These are phyloP conservation scores for Porites evermanni DNA, from an alignment of 92 coral and sea anemone species.

Conservation along the genomic window DNA sequence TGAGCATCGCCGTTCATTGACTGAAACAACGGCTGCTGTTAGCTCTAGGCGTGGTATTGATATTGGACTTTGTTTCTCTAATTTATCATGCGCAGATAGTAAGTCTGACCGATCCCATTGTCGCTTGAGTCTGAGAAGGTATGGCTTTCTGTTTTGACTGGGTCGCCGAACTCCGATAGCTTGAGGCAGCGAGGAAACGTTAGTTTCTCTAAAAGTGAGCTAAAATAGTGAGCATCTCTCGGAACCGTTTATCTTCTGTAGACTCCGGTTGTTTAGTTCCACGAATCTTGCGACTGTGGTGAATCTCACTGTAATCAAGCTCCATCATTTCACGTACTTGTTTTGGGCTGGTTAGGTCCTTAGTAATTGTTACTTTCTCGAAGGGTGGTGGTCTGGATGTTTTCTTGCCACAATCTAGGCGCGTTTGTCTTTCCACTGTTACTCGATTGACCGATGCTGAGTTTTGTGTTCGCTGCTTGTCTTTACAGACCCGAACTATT, in stretches of 20 bases:
- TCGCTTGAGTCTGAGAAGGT: slow-evolving; percentile 36
- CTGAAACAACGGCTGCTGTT: slow-evolving; percentile 43
- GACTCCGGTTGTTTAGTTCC: background rate
- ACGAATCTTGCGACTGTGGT: background rate
- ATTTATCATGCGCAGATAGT: slow-evolving; percentile 30
- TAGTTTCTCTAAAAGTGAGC: background rate
- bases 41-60: background rate
- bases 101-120: slow-evolving; percentile 14
- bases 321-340: too few species aligned
- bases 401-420: too few species aligned
- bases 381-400: too few species aligned
- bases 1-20: slow-evolving; percentile 23
- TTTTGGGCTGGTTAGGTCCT: too few species aligned
- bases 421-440: too few species aligned
- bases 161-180: background rate
- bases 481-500: too few species aligned
- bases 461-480: too few species aligned
- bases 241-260: too few species aligned
- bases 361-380: too few species aligned
- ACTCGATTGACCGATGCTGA: too few species aligned
- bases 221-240: background rate
- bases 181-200: background rate
- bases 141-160: background rate
- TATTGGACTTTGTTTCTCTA: slow-evolving; percentile 24
- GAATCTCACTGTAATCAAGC: too few species aligned